These are phyloP conservation scores for Hepsetus odoe DNA, from an alignment of 2,113 vertebrate species.

Conservation along the genomic window DNA sequence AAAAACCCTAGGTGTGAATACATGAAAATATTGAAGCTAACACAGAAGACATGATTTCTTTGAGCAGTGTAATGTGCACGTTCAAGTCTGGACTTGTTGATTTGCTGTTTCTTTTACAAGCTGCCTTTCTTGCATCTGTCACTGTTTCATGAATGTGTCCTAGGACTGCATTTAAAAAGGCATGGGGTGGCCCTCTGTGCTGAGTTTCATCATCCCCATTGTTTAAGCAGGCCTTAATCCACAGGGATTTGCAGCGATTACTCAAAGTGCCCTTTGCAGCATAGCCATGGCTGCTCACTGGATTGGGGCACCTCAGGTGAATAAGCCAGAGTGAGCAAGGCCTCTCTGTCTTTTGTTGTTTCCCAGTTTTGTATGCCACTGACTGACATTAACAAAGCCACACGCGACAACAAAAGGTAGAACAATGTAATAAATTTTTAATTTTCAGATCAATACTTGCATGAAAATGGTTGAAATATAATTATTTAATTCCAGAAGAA, in stretches of 20 bases:
- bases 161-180: background rate
- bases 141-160: conserved; percentile 4
- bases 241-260: conserved; percentile 15
- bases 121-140: background rate
- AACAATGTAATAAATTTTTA: background rate
- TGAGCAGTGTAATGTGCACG: background rate
- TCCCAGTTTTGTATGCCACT: background rate
- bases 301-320: background rate
- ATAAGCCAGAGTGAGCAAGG: background rate
- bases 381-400: background rate
- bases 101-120: background rate
- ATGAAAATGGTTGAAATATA: too few species aligned
- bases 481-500: too few species aligned
- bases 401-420: background rate
- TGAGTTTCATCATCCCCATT: conserved; percentile 16
- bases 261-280: conserved; percentile 5
- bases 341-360: background rate
- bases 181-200: background rate
- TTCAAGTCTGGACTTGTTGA: background rate
- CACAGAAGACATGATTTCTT: background rate
- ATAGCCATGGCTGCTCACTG: background rate
- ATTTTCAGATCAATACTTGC: too few species aligned
- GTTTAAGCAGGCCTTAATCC: conserved; percentile 17
- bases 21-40: background rate
- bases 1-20: too few species aligned